Percentiles rank a stretch among this genome's conserved stretches.
phyloP scores from a whole-genome alignment of 2,888 invertebrate genomes.

The Yponomeuta malinellus region DNA sequence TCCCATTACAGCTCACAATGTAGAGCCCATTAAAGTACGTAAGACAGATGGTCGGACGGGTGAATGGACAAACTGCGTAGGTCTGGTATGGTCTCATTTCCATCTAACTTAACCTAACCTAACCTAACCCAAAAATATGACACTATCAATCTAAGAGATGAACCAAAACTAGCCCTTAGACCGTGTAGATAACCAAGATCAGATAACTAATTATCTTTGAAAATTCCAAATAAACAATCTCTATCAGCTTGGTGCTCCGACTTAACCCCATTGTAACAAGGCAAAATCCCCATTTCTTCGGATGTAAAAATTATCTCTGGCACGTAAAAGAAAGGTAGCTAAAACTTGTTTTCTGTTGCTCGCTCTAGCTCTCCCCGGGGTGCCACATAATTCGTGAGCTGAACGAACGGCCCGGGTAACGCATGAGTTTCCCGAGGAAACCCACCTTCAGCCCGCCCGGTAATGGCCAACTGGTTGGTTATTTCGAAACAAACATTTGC shows the following conservation, averaged over 20 bases:
- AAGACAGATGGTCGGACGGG: too few species aligned
- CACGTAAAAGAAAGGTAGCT: conserved; percentile 17
- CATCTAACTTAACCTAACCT: too few species aligned
- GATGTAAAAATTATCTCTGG: background rate
- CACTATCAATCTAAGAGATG: too few species aligned
- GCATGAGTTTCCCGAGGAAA: conserved; percentile 41
- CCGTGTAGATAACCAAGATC: too few species aligned
- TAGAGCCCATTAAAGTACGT: too few species aligned
- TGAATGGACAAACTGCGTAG: too few species aligned
- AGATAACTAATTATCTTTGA: too few species aligned
- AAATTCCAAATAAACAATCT: too few species aligned
- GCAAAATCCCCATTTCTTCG: background rate
- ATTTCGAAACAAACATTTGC: background rate
- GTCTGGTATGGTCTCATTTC: too few species aligned
- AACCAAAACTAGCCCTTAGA: too few species aligned
- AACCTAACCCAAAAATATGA: too few species aligned
- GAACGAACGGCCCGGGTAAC: conserved; percentile 50
- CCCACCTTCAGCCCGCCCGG: background rate
- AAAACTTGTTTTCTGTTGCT: conserved; percentile 42
- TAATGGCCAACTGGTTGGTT: background rate
- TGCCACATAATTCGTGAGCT: conserved; percentile 53
- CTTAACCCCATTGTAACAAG: background rate
- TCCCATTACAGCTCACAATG: too few species aligned
- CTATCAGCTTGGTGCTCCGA: background rate
- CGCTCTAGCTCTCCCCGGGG: conserved; percentile 46